These are phyloP conservation scores for Cryptophagus acutangulus DNA, from an alignment of 2,888 invertebrate species.

Conservation along the genomic window DNA sequence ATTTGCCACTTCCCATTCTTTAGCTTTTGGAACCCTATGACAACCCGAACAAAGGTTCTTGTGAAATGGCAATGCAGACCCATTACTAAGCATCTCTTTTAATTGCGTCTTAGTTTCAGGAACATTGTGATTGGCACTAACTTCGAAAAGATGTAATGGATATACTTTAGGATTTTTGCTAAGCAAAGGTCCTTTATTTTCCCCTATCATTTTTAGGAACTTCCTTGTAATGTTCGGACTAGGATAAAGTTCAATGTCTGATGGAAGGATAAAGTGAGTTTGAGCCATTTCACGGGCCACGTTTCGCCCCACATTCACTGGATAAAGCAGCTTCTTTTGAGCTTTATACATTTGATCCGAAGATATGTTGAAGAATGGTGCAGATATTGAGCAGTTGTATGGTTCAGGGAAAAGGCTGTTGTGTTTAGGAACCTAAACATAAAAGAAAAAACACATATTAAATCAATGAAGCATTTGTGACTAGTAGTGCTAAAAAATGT, in stretches of 20 bases:
- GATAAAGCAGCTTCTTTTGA: slow-evolving; percentile 76
- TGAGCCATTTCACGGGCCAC: slow-evolving; percentile 79
- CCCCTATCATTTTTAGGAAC: slow-evolving; percentile 80
- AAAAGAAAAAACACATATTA: no score
- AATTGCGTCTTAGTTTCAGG: slow-evolving; percentile 69
- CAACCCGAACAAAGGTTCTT: slow-evolving; percentile 85
- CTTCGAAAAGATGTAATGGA: slow-evolving; percentile 85
- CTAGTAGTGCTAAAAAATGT: no score
- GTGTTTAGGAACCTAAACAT: slow-evolving; percentile 62
- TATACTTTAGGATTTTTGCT: slow-evolving; percentile 67
- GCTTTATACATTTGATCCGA: slow-evolving; percentile 69
- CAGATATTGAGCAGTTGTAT: slow-evolving; percentile 66
- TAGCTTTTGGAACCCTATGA: slow-evolving; percentile 80
- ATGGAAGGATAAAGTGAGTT: slow-evolving; percentile 78
- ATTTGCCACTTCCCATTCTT: slow-evolving; percentile 74
- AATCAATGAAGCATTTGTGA: no score
- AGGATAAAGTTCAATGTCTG: slow-evolving; percentile 88
- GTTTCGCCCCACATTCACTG: slow-evolving; percentile 86
- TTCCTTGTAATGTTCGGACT: slow-evolving; percentile 73
- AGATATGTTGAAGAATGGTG: slow-evolving; percentile 66
- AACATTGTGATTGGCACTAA: slow-evolving; percentile 62
- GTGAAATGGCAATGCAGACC: slow-evolving; percentile 86
- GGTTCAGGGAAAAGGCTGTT: slow-evolving; percentile 57
- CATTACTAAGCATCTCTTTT: slow-evolving; percentile 64
- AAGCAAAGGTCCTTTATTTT: slow-evolving; percentile 59